Percentiles rank a stretch among this genome's conserved stretches.
Evolutionary conservation across 2,113 vertebrate species (phyloP).

Genomic region (Cyprinus carpio): DNA sequence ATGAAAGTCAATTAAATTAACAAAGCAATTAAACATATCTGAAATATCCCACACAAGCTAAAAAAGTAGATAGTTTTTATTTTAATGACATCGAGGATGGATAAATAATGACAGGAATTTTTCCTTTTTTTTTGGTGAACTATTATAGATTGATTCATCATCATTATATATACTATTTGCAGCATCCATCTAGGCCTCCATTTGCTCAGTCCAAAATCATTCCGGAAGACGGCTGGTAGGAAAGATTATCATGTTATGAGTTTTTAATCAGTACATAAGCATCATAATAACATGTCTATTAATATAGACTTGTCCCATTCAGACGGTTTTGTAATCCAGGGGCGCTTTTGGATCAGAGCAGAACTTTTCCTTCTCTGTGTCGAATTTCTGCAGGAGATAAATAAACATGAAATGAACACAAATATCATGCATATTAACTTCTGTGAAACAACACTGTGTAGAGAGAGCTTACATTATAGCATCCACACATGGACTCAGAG

Average conservation of each 20-base stretch:
- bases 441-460: neutral
- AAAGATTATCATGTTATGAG: neutral
- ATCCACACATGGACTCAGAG: conserved; percentile 49
- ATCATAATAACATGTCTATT: neutral
- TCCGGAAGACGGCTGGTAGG: neutral
- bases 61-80: too few relatives aligned
- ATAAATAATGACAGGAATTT: too few relatives aligned
- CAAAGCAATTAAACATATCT: too few relatives aligned
- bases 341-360: conserved; percentile 43
- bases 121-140: too few relatives aligned
- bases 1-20: too few relatives aligned
- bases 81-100: too few relatives aligned
- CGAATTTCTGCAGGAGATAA: conserved; percentile 41
- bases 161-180: neutral
- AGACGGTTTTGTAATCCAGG: conserved; percentile 30
- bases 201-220: neutral
- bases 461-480: conserved; percentile 51
- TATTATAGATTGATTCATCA: neutral
- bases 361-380: conserved; percentile 33
- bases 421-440: neutral
- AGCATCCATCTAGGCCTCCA: neutral
- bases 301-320: conserved; percentile 26
- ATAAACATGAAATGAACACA: neutral
- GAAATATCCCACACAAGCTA: too few relatives aligned
- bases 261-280: neutral